Evolutionary conservation across 2,888 invertebrate species (phyloP), one percentile per base, ranked within the genome.

Genomic region (Parnassius orleans): DNA sequence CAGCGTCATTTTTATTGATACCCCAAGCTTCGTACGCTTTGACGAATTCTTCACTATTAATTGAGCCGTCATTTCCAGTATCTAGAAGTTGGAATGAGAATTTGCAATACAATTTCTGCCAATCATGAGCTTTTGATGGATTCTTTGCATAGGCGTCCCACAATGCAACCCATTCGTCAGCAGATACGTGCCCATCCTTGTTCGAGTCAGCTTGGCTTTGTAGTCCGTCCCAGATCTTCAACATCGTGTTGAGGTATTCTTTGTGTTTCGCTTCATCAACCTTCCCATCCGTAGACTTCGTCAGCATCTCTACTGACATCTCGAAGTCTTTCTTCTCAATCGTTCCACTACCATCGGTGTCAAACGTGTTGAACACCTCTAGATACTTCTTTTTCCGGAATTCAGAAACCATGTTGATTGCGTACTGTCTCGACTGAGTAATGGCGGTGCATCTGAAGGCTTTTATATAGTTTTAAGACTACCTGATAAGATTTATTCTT

Each of bases 61-160:
- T 96, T 71, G 94, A 93, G 56, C 95, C 95, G 76, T 96, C 96
- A 65, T 95, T 95, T 73, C 95, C 95, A 67, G 95, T 95, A 76
- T 96, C 96, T 78, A 96, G 95, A 70, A 96, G 91, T 74, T 95
- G 95, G 80, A 96, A 96, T 94, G 96, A 95, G 84, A 96, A 95
- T 76, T 95, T 93, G 94, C 95, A 94, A 84, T 96, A 96, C 61
- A 93, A 92, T 69, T 93, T 93, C 80, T 96, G 96, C 96, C 96
- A 96, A 68, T 95, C 95, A 67, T 94, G 91, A 43, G 95, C 94
- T 62, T 93, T 92, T 66, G 93, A 93, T n/a, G 95, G 94, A 74
- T 94, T 93, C 80, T 94, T 94, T 64, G 95, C 93, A 76, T 93
- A 95, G 59, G 94, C 94, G 75, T 95, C 94, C 96, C 95, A 96